Conservation (phyloP, 2,113 vertebrate genomes). For the Semnornis frantzii region DNA sequence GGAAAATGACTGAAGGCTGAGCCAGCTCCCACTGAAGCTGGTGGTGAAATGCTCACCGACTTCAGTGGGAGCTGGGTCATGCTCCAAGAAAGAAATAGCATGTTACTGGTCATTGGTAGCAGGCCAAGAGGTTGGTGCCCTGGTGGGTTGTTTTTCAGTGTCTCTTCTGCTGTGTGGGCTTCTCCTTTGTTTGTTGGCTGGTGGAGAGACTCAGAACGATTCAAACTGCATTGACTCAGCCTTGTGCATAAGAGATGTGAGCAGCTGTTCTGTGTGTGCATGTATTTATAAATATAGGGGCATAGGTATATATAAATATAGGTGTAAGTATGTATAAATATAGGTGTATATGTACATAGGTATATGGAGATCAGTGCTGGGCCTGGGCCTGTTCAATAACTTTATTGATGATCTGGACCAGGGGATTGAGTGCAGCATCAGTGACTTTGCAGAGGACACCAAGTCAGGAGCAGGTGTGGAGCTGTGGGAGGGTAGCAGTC, state of each 20-base stretch:
- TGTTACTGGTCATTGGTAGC: neutral
- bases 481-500: too few relatives aligned
- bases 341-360: too few relatives aligned
- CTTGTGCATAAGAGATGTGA: neutral
- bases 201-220: neutral
- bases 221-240: neutral
- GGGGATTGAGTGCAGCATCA: too few relatives aligned
- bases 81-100: conserved; percentile 49
- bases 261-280: neutral
- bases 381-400: too few relatives aligned
- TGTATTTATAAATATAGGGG: too few relatives aligned
- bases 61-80: conserved; percentile 22
- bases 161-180: neutral
- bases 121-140: neutral
- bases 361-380: too few relatives aligned
- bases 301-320: too few relatives aligned
- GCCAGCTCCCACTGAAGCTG: conserved; percentile 45
- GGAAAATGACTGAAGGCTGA: conserved; percentile 41
- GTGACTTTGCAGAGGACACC: too few relatives aligned
- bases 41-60: conserved; percentile 11
- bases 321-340: too few relatives aligned
- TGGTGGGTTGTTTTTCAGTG: neutral
- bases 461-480: too few relatives aligned
- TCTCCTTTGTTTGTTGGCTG: neutral
- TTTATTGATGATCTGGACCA: too few relatives aligned